Evolutionary conservation across 2,888 invertebrate species (phyloP).

Genomic region (Eugnorisma glareosa): DNA sequence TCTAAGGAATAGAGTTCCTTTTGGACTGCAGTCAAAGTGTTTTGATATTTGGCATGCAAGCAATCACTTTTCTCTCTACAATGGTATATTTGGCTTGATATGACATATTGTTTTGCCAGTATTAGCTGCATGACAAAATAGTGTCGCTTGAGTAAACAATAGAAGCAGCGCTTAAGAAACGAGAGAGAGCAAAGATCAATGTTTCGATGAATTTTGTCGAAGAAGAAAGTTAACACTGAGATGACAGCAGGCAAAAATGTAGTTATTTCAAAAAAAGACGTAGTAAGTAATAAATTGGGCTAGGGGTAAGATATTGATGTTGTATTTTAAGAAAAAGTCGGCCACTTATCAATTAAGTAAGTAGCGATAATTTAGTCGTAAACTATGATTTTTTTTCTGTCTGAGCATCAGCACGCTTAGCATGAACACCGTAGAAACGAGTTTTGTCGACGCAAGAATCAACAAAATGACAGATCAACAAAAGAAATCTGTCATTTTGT

Average conservation of each 20-base stretch:
- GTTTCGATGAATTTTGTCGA: not conserved
- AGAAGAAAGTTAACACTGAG: not conserved
- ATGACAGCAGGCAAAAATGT: not conserved
- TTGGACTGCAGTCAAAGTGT: slow-evolving; percentile 3
- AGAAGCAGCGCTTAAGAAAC: too few species aligned
- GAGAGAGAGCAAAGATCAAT: slow-evolving; percentile 2
- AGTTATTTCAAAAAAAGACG: too few species aligned
- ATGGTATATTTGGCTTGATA: slow-evolving; percentile 53
- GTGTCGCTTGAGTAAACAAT: slow-evolving; percentile 33
- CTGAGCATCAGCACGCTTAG: too few species aligned
- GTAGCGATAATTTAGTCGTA: too few species aligned
- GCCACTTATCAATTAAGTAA: too few species aligned
- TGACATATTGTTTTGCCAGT: slow-evolving; percentile 46
- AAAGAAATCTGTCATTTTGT: too few species aligned
- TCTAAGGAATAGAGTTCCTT: slow-evolving; percentile 12
- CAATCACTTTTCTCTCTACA: slow-evolving; percentile 37
- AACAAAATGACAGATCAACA: too few species aligned
- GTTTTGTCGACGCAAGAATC: too few species aligned
- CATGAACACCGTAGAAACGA: too few species aligned
- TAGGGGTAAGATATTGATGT: not conserved
- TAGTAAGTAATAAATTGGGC: too few species aligned
- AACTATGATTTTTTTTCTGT: not conserved
- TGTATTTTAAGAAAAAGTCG: too few species aligned
- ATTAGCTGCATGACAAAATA: slow-evolving; percentile 16
- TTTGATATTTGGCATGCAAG: slow-evolving; percentile 52